Evolutionary conservation across 1,140 invertebrate species (phyloP).

Genomic region (Aphidius gifuensis): DNA sequence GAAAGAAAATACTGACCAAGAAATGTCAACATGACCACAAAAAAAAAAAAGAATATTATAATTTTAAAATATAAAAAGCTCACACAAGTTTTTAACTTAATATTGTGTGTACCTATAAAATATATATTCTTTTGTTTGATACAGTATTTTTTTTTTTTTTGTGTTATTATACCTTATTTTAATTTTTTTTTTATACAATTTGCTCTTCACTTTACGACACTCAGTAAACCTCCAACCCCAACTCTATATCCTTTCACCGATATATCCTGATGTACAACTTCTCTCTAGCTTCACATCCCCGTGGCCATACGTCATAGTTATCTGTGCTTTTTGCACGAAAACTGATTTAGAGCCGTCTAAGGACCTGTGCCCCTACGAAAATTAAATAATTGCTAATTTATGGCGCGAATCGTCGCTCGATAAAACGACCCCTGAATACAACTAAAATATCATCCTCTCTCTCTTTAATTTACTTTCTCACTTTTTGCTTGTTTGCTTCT

Average conservation of each 20-base stretch:
- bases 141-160: too few species aligned
- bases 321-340: slow-evolving; percentile 57
- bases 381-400: slow-evolving; percentile 59
- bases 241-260: slow-evolving; percentile 19
- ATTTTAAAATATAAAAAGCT: too few species aligned
- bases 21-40: too few species aligned
- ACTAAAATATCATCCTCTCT: slow-evolving; percentile 13
- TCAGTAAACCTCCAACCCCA: slow-evolving; percentile 27
- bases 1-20: too few species aligned
- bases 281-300: slow-evolving; percentile 39
- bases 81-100: too few species aligned
- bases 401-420: slow-evolving; percentile 49
- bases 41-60: too few species aligned
- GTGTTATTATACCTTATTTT: too few species aligned
- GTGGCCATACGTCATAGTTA: slow-evolving; percentile 56
- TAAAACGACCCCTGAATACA: slow-evolving; percentile 21
- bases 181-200: neutral
- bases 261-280: slow-evolving; percentile 28
- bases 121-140: too few species aligned
- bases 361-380: slow-evolving; percentile 55
- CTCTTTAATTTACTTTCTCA: neutral
- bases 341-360: slow-evolving; percentile 58
- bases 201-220: slow-evolving; percentile 30
- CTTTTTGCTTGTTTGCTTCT: neutral
- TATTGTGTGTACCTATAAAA: too few species aligned